These are phyloP conservation scores for Chionoecetes opilio DNA, from an alignment of 1,140 invertebrate species.

Conservation along the genomic window DNA sequence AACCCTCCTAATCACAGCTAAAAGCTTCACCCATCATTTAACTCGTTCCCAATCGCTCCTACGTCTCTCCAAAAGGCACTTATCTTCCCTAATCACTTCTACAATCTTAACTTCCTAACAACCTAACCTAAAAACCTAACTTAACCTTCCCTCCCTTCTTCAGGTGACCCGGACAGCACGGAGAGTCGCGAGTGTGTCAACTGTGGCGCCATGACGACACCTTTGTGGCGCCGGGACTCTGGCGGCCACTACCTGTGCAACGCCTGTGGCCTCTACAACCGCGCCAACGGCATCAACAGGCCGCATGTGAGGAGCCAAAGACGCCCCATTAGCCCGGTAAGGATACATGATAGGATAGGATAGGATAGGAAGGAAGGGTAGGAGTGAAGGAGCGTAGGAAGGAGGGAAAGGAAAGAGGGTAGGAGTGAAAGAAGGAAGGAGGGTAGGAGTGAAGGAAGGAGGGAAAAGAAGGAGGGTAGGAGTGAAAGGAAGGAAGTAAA, in stretches of 20 bases:
- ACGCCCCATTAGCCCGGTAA: conserved; percentile 59
- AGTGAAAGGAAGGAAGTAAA: not conserved
- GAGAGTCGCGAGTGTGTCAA: conserved; percentile 98
- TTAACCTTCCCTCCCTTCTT: too few species aligned
- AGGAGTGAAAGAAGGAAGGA: too few species aligned
- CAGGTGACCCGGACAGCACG: conserved; percentile 75
- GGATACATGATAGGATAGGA: too few species aligned
- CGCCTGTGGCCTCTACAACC: conserved; percentile 93
- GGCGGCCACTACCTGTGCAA: conserved; percentile 87
- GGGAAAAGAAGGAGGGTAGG: not conserved
- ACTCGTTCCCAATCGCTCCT: too few species aligned
- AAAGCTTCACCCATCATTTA: too few species aligned
- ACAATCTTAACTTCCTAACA: too few species aligned
- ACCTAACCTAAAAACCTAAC: not conserved
- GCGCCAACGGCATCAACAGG: conserved; percentile 93
- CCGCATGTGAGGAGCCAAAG: conserved; percentile 84
- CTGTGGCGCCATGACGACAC: conserved; percentile 97
- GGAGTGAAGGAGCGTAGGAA: not conserved
- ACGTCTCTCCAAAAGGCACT: too few species aligned
- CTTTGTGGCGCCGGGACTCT: conserved; percentile 97
- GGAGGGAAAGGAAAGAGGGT: not conserved
- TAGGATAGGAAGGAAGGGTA: not conserved
- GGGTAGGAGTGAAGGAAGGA: not conserved
- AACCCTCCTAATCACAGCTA: too few species aligned
- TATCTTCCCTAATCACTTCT: too few species aligned